phyloP scores from a whole-genome alignment of 2,888 invertebrate species.

The Ormia ochracea region DNA sequence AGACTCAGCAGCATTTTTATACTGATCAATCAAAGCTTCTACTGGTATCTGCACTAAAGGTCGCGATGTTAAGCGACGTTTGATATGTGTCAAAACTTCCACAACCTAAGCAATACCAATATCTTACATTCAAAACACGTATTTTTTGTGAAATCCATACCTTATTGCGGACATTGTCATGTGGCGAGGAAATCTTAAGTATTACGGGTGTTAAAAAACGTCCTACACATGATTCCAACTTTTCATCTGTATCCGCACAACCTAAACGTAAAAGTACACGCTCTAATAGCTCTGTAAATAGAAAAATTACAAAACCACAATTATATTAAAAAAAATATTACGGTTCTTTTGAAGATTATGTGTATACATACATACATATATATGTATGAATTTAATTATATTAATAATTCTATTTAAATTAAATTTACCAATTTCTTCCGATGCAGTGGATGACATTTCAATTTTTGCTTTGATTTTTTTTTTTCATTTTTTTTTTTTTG shows the following conservation, averaged over 20 bases:
- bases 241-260: constrained; percentile 92
- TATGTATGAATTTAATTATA: too few relatives aligned
- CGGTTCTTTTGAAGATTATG: too few relatives aligned
- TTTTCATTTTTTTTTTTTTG: background rate
- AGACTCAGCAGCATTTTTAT: constrained; percentile 83
- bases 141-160: too few relatives aligned
- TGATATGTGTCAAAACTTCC: constrained; percentile 93
- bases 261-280: constrained; percentile 92
- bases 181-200: constrained; percentile 90
- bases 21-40: constrained; percentile 87
- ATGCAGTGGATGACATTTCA: constrained; percentile 74
- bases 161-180: constrained; percentile 87
- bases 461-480: constrained; percentile 52
- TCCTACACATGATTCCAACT: constrained; percentile 86
- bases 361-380: too few relatives aligned
- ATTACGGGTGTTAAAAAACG: constrained; percentile 92
- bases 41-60: constrained; percentile 91
- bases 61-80: constrained; percentile 91
- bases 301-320: background rate
- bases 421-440: constrained; percentile 75
- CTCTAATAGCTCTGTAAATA: constrained; percentile 85
- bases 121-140: background rate
- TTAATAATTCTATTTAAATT: constrained; percentile 21
- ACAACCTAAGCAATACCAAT: constrained; percentile 82
- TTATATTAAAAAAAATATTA: too few relatives aligned